phyloP scores from a whole-genome alignment of 2,888 invertebrate species.

The Cordylochernes scorpioides region DNA sequence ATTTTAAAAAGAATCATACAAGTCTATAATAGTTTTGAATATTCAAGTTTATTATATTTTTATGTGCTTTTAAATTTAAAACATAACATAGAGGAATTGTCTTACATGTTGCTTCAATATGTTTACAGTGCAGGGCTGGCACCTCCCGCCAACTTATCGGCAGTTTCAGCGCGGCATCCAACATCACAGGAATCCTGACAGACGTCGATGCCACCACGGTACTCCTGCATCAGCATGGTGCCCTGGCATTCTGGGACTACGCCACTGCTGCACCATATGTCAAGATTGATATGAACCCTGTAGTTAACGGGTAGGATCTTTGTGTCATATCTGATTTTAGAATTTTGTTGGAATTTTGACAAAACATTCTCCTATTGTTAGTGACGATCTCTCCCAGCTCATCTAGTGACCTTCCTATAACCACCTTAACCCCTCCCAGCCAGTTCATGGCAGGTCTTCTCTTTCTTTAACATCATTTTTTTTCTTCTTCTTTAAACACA shows the following conservation, averaged over 20 bases:
- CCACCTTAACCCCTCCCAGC: too few species aligned
- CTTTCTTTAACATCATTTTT: too few species aligned
- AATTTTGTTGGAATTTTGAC: not conserved
- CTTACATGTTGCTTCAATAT: too few species aligned
- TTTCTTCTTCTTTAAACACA: too few species aligned
- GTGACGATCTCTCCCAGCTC: too few species aligned
- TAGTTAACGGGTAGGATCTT: slow-evolving; percentile 31
- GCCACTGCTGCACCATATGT: slow-evolving; percentile 52
- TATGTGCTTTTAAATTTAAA: too few species aligned
- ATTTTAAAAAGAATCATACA: not conserved
- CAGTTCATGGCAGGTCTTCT: too few species aligned
- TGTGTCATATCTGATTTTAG: not conserved
- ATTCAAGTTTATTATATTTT: not conserved
- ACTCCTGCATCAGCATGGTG: slow-evolving; percentile 50
- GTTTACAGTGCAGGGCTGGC: too few species aligned
- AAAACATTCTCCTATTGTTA: too few species aligned
- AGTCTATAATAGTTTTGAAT: not conserved
- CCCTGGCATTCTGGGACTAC: slow-evolving; percentile 67
- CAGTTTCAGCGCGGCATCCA: slow-evolving; percentile 59
- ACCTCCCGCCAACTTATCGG: too few species aligned
- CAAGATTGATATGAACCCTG: slow-evolving; percentile 56
- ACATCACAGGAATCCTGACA: slow-evolving; percentile 58
- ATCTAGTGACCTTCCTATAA: too few species aligned
- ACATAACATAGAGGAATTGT: too few species aligned
- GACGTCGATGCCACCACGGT: slow-evolving; percentile 56